Percentiles rank a stretch among this genome's conserved stretches.
These are phyloP conservation scores for Alsophila aescularia DNA, from an alignment of 2,888 invertebrate species.

Conservation along the genomic window DNA sequence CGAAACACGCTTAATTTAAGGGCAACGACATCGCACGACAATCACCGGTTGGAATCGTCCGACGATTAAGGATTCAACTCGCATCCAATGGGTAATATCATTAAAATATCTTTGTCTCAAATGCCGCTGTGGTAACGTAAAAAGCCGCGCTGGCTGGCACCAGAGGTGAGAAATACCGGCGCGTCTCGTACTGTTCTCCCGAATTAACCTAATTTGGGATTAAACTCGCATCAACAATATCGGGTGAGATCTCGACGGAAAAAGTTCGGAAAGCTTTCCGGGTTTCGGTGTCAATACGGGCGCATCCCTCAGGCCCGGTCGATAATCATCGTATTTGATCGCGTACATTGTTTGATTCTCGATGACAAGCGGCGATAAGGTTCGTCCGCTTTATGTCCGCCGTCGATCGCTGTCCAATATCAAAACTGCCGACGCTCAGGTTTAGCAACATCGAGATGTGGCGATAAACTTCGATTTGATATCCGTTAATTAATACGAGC, in stretches of 20 bases:
- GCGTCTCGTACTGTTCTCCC: conserved; percentile 62
- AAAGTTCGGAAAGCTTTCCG: conserved; percentile 46
- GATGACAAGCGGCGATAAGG: conserved; percentile 79
- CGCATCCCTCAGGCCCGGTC: conserved; percentile 56
- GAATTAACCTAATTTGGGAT: conserved; percentile 65
- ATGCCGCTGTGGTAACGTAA: conserved; percentile 73
- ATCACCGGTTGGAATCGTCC: conserved; percentile 63
- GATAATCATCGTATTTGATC: conserved; percentile 77
- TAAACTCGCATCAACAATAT: conserved; percentile 52
- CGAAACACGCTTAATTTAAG: conserved; percentile 77
- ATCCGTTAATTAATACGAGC: conserved; percentile 83
- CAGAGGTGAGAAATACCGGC: conserved; percentile 79
- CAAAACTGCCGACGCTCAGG: conserved; percentile 75
- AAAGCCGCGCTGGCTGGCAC: conserved; percentile 70
- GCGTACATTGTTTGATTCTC: conserved; percentile 77
- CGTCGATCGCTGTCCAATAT: conserved; percentile 62
- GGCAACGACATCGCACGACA: conserved; percentile 77
- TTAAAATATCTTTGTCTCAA: conserved; percentile 83
- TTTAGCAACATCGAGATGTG: conserved; percentile 82
- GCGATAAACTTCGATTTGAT: conserved; percentile 83
- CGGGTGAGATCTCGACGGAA: conserved; percentile 46
- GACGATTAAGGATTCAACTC: conserved; percentile 80
- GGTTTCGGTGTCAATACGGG: conserved; percentile 42
- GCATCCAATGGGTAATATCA: conserved; percentile 80
- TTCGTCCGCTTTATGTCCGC: conserved; percentile 62